Base-by-base conservation (phyloP, 2,888 invertebrate genomes). In the Acronicta leporina region DNA sequence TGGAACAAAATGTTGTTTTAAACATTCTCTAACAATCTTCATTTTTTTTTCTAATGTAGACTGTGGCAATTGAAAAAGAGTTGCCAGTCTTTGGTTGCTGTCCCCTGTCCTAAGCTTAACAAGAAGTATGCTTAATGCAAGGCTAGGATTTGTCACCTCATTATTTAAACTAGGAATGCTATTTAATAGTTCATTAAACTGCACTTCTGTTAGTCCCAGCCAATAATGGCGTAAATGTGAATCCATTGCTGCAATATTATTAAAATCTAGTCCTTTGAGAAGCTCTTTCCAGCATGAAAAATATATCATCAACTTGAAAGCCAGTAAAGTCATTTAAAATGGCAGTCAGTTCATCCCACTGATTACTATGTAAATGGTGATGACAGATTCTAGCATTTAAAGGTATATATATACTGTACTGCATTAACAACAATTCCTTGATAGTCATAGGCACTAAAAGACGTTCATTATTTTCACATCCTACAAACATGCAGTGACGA, bases 1-100 rank as follows among this genome's bases (percentile, higher is more conserved):
- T 8, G 55, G 38, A 30, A 57, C 57, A 57, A 50, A 57, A 35
- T n/a, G n/a, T n/a, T 35, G 35, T 25, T 25, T 42, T 33, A 47
- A 49, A 56, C 38, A 56, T 13, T 48, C 11, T 38, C 55, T 56
- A 7, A 35, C 56, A 14, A 48, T 42, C 13, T 40, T 45, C 50
- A 38, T 14, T n/a, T 35, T 14, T 13, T 1, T 27, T 50, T 50
- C 42, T 13, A 42, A 42, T 42, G 50, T 50, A 30, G 41, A 42
- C 30, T 30, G 42, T 30, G 50, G 30, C 30, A 50, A 41, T 50
- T 16, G 49, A 49, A 49, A 41, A 11, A 27, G 30, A 30, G 50
- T 50, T 11, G 50, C 42, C 13, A 50, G 42, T 11, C 50, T 25
- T 14, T 42, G 41, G 41, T 42, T 42, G 11, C 50, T 50, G 16